These are phyloP conservation scores for Sturnus vulgaris DNA, from an alignment of 2,113 vertebrate species.

Conservation along the genomic window DNA sequence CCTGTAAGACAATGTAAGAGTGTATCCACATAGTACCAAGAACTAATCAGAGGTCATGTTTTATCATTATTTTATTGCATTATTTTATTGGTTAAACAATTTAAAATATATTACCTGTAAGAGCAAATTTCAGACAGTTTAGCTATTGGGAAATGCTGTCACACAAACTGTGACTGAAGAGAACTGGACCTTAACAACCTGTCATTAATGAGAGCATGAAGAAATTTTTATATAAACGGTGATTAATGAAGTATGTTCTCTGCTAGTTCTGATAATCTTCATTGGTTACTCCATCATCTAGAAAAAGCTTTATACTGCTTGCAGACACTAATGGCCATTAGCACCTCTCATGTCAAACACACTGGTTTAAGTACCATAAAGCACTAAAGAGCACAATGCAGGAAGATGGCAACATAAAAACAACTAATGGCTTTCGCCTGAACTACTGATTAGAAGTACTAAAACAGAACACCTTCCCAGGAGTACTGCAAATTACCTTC, in stretches of 20 bases:
- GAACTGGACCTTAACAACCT: not conserved
- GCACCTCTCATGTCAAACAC: not conserved
- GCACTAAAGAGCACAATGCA: not conserved
- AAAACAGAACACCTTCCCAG: not conserved
- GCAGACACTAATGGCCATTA: not conserved
- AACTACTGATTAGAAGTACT: not conserved
- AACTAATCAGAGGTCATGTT: not conserved
- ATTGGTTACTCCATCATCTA: not conserved
- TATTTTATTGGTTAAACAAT: not conserved
- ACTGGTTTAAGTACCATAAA: not conserved
- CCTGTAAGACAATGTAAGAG: not conserved
- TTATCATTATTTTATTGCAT: not conserved
- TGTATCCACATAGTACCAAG: not conserved
- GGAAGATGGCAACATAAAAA: not conserved
- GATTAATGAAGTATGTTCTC: not conserved
- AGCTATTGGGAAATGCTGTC: not conserved
- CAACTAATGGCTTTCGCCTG: rapidly evolving
- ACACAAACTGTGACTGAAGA: not conserved
- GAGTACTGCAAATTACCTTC: not conserved
- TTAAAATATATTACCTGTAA: not conserved
- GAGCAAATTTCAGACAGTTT: not conserved
- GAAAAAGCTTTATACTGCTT: not conserved
- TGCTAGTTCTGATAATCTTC: not conserved
- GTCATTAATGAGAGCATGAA: not conserved
- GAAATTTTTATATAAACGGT: not conserved